A percentile compares a stretch with the other conserved stretches of the same genome.
phyloP scores from a whole-genome alignment of 2,113 vertebrate genomes.

The Salvelinus sp. region DNA sequence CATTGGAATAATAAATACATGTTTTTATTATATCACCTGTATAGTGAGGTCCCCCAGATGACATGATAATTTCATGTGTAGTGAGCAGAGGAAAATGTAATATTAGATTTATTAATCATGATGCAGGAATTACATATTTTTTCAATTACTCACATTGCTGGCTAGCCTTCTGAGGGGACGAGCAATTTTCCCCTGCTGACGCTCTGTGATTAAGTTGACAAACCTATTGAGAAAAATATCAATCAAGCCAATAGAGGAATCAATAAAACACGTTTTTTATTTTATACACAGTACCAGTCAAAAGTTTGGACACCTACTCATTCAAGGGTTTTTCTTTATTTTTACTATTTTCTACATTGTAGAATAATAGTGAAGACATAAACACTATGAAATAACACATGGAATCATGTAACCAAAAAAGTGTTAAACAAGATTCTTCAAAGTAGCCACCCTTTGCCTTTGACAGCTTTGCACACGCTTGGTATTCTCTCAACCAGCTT shows the following conservation, averaged over 20 bases:
- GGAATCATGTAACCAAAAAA: too few relatives aligned
- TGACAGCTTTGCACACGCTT: too few relatives aligned
- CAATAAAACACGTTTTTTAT: not conserved
- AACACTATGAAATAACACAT: too few relatives aligned
- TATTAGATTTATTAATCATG: not conserved
- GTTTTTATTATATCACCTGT: not conserved
- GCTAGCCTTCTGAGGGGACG: conserved; percentile 84
- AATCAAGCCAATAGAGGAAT: conserved; percentile 19
- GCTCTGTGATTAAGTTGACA: conserved; percentile 91
- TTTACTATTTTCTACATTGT: too few relatives aligned
- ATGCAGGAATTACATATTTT: not conserved
- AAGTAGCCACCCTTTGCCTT: too few relatives aligned
- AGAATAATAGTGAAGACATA: too few relatives aligned
- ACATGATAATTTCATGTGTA: too few relatives aligned
- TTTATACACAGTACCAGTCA: too few relatives aligned
- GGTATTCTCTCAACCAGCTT: too few relatives aligned
- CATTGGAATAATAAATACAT: not conserved
- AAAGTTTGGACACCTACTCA: too few relatives aligned
- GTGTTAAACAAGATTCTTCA: too few relatives aligned
- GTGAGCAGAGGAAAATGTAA: not conserved
- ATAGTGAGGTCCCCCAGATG: conserved; percentile 6
- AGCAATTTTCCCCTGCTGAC: conserved; percentile 78
- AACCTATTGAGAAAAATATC: conserved; percentile 69
- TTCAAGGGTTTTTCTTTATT: too few relatives aligned
- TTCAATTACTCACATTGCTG: conserved; percentile 70